Percentiles rank a stretch among this genome's conserved stretches.
These are phyloP conservation scores for Drosophila rufa DNA, from an alignment of 1,140 invertebrate genomes.

Conservation along the genomic window DNA sequence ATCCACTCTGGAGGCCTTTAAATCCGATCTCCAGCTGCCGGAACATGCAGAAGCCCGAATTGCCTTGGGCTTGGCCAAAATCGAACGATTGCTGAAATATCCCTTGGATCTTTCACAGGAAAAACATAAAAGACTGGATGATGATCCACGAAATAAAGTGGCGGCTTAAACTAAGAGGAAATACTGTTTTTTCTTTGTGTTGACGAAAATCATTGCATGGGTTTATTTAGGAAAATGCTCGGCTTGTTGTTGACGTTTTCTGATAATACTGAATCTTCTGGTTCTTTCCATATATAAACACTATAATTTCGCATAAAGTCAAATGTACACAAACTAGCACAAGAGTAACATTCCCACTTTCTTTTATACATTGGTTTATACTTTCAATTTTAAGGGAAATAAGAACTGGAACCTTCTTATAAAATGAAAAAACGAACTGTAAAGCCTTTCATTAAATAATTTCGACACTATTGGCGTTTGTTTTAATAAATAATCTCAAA, in stretches of 20 bases:
- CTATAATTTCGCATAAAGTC: too few species aligned
- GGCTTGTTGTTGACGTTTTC: neutral
- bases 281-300: neutral
- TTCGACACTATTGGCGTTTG: too few species aligned
- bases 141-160: neutral
- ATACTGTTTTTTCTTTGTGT: neutral
- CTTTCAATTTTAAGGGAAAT: neutral
- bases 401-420: too few species aligned
- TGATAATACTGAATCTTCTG: neutral
- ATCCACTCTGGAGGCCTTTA: conserved; percentile 5
- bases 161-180: neutral
- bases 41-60: neutral
- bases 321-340: neutral
- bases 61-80: conserved; percentile 20
- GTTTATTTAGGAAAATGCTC: neutral
- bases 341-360: neutral
- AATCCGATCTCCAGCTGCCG: neutral
- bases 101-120: neutral
- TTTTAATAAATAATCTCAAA: too few species aligned
- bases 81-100: neutral
- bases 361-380: too few species aligned
- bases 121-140: neutral
- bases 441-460: too few species aligned
- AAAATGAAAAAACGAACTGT: too few species aligned
- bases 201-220: neutral